Evolutionary conservation across 2,113 vertebrate genomes (phyloP).

Genomic region (Callaeas wilsoni): DNA sequence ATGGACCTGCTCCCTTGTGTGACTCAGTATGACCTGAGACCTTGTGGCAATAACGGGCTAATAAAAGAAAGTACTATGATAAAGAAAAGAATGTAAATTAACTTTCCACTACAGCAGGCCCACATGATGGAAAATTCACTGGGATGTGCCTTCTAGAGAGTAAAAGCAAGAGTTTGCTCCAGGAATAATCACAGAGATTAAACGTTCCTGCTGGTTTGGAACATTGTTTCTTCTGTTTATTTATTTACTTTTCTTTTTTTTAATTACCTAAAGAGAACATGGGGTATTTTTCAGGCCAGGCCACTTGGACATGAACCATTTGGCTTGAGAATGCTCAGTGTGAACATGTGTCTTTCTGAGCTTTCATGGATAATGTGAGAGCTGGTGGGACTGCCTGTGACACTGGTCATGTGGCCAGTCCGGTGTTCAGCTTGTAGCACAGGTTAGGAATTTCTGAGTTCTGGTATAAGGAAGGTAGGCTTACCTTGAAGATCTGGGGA

Average conservation of each 20-base stretch:
- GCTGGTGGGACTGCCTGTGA: neutral
- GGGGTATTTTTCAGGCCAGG: neutral
- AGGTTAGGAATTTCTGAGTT: neutral
- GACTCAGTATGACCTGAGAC: neutral
- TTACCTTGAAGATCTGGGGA: neutral
- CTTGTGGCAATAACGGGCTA: neutral
- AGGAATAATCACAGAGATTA: constrained; percentile 13
- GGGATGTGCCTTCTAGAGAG: neutral
- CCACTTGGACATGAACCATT: neutral
- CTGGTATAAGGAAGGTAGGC: neutral
- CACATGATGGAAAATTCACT: neutral
- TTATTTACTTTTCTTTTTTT: neutral
- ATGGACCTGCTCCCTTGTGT: neutral
- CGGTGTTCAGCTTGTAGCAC: fast-evolving
- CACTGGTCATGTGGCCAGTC: neutral
- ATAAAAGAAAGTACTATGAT: neutral
- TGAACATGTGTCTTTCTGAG: neutral
- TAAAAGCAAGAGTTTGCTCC: constrained; percentile 5
- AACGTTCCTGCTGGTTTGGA: constrained; percentile 35
- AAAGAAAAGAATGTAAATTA: neutral
- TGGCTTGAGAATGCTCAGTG: neutral
- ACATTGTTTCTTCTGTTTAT: constrained; percentile 19
- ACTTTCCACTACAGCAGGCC: neutral
- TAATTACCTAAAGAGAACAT: neutral
- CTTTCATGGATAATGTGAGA: neutral